Base-by-base conservation (phyloP, 2,797 vertebrate genomes). In the Numenius phaeopus region DNA sequence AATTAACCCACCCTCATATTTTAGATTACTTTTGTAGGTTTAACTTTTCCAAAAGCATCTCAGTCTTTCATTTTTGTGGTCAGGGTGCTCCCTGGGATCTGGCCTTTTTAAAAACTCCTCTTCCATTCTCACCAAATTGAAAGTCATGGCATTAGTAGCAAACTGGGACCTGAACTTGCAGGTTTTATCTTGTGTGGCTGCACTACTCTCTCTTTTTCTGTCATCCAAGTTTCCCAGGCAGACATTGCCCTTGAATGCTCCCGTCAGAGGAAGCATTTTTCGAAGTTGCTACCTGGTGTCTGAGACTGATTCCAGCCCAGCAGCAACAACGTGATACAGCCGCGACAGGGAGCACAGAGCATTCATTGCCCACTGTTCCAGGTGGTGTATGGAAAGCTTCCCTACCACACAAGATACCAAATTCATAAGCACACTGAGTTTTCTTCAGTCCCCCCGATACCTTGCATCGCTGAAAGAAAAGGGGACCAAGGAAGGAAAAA, bases 231-330 rank as follows among this genome's bases (percentile, higher is more conserved):
- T 64, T 91, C 77, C 55, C 78, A 85, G 77, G 77, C 77, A 83
- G 66, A 46, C 59, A 58, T 3, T 81, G 55, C 57, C 71, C 59
- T 59, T 57, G 44, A 95, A 89, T 0, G 0, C 8, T 89, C 64
- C 50, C 2, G 2, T 46, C 1, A 2, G 65, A 87, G 40, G 59
- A 64, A 40, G 59, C 44, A 71, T 88, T 64, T 75, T 54, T 78
- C 30, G 2, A 58, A 59, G 57, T 21, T 82, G 87, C 46, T 20
- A 47, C 71, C 62, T 86, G 76, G 54, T 11, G 1, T 29, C 78
- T 84, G 91, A 90, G 94, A 78, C 7, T 5, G 61, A 86, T 73
- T 92, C 78, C 91, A 88, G 75, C 77, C 70, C 65, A 83, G 77
- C 71, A 91, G 96, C 77, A 62, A 40, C 44, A 69, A 73, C 2